A percentile compares a stretch with the other conserved stretches of the same genome.
Conservation (phyloP, 1,140 invertebrate genomes). For the Lepidotrigona ventralis region DNA sequence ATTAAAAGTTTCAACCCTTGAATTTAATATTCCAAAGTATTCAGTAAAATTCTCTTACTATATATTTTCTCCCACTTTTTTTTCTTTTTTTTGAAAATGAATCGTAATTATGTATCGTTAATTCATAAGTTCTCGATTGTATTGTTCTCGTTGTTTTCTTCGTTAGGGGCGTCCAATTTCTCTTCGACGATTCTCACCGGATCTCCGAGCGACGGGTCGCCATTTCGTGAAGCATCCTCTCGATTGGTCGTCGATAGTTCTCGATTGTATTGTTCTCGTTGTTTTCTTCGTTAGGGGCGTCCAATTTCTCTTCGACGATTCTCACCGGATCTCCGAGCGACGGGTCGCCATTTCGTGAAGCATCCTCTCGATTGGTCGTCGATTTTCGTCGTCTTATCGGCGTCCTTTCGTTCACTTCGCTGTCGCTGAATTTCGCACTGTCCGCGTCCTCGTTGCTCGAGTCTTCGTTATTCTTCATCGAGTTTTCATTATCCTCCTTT, state of each 20-base stretch:
- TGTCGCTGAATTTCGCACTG: neutral
- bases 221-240: neutral
- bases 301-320: slow-evolving; percentile 2
- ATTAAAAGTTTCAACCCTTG: neutral
- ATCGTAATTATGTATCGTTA: neutral
- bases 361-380: slow-evolving; percentile 13
- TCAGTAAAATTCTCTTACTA: neutral
- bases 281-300: neutral
- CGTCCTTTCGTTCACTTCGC: slow-evolving; percentile 1
- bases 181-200: neutral
- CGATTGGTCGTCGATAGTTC: no score
- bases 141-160: slow-evolving; percentile 14
- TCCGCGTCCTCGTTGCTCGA: slow-evolving; percentile 7
- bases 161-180: neutral
- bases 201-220: neutral
- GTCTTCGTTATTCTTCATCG: neutral
- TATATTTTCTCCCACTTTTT: no score
- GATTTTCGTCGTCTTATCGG: slow-evolving; percentile 31
- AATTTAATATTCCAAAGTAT: neutral
- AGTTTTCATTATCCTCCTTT: neutral
- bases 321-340: neutral
- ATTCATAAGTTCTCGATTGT: neutral
- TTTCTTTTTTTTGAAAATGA: no score
- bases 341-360: neutral
- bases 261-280: slow-evolving; percentile 2